A percentile compares a stretch with the other conserved stretches of the same genome.
phyloP scores from a whole-genome alignment of 2,113 vertebrate genomes.

The Paraplagusia blochii region DNA sequence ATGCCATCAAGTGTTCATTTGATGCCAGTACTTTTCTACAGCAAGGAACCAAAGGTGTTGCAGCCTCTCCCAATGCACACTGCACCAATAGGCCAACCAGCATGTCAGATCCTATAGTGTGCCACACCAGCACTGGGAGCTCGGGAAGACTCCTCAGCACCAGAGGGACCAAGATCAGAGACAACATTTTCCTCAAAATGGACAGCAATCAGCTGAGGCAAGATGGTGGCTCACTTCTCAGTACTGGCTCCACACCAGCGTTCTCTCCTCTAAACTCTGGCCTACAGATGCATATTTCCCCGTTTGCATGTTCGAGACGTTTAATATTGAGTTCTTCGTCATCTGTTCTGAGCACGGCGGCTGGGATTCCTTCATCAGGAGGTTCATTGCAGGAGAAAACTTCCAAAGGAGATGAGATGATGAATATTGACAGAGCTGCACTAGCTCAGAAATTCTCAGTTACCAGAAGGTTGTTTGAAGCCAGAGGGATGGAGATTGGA shows the following conservation, averaged over 20 bases:
- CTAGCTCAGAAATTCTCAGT: conserved; percentile 88
- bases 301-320: conserved; percentile 28
- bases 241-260: conserved; percentile 20
- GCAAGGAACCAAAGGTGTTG: conserved; percentile 30
- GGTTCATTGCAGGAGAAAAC: conserved; percentile 65
- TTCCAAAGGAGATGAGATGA: conserved; percentile 73
- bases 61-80: conserved; percentile 13
- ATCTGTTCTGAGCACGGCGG: conserved; percentile 69
- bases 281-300: conserved; percentile 37
- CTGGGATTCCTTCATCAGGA: conserved; percentile 61
- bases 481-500: conserved; percentile 41
- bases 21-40: conserved; percentile 71
- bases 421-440: conserved; percentile 80
- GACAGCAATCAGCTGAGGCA: conserved; percentile 73
- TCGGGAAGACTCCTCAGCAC: conserved; percentile 80
- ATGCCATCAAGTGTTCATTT: conserved; percentile 88
- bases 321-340: conserved; percentile 44
- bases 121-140: conserved; percentile 53
- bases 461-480: conserved; percentile 84
- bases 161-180: conserved; percentile 85
- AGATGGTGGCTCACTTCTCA: conserved; percentile 48
- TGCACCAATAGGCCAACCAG: conserved; percentile 22
- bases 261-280: conserved; percentile 23
- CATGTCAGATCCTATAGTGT: conserved; percentile 43
- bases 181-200: conserved; percentile 90